Percentiles rank a stretch among this genome's conserved stretches.
Evolutionary conservation across 2,113 vertebrate species (phyloP).

Genomic region (Peromyscus californicus): DNA sequence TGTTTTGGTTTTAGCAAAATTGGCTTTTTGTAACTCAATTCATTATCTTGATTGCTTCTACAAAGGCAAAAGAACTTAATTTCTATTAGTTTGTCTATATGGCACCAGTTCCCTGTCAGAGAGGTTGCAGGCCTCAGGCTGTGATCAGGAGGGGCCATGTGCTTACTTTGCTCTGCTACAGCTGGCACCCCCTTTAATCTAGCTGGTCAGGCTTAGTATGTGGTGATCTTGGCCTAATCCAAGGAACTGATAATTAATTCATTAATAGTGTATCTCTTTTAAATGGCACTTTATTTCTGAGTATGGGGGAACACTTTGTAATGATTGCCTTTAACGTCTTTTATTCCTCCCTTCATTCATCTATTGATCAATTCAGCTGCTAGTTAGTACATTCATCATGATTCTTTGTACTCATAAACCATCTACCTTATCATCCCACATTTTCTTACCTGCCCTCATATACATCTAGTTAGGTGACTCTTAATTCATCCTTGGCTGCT

Average conservation of each 20-base stretch:
- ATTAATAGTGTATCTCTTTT: not conserved
- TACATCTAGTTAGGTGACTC: not conserved
- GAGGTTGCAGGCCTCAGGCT: not conserved
- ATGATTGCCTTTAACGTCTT: not conserved
- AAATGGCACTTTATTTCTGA: not conserved
- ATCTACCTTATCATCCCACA: not conserved
- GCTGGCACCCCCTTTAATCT: not conserved
- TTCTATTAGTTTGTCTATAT: not conserved
- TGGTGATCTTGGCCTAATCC: not conserved
- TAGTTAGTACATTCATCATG: not conserved
- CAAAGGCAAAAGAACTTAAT: not conserved
- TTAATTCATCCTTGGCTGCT: not conserved
- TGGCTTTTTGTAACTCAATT: not conserved
- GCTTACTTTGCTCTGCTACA: not conserved
- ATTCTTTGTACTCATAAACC: not conserved
- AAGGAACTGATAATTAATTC: not conserved
- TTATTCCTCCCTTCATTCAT: not conserved
- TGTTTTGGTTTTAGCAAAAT: slow-evolving; percentile 9
- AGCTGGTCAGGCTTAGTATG: not conserved
- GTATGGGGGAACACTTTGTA: not conserved
- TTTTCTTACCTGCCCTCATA: not conserved
- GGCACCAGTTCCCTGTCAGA: not conserved
- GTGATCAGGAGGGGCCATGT: not conserved
- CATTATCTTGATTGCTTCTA: not conserved
- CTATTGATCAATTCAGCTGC: not conserved